phyloP scores from a whole-genome alignment of 2,113 vertebrate species.

The Eulacestoma nigropectus region DNA sequence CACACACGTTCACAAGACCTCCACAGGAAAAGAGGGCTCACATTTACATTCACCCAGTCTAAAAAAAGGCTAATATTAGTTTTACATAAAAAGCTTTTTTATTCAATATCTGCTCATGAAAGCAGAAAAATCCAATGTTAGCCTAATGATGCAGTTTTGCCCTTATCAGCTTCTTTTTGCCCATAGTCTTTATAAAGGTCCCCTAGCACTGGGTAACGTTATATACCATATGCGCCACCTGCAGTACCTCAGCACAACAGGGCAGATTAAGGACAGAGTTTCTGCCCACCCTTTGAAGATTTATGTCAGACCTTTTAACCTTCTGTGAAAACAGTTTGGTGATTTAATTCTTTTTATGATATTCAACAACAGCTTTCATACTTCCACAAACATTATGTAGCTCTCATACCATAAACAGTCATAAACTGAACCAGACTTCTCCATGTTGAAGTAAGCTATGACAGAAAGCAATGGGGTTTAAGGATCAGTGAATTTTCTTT shows the following conservation, averaged over 20 bases:
- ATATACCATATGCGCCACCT: not conserved
- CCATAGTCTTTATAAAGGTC: not conserved
- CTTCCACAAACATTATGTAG: not conserved
- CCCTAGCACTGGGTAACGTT: not conserved
- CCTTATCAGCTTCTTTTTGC: not conserved
- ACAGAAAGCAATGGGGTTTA: not conserved
- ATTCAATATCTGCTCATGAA: not conserved
- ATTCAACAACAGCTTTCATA: constrained; percentile 34
- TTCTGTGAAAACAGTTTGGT: constrained; percentile 1
- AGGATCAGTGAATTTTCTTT: not conserved
- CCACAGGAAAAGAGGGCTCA: not conserved
- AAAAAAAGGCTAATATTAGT: not conserved
- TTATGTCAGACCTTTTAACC: constrained; percentile 32
- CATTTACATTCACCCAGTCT: not conserved
- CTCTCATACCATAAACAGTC: not conserved
- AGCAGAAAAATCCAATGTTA: not conserved
- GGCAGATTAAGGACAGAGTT: constrained; percentile 19
- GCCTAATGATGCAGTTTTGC: not conserved
- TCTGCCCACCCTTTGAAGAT: constrained; percentile 23
- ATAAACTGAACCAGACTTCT: not conserved
- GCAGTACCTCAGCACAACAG: not conserved
- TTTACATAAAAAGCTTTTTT: not conserved
- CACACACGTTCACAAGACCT: rapidly evolving
- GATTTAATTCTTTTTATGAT: constrained; percentile 49
- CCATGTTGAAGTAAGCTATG: not conserved